Evolutionary conservation across 1,140 invertebrate species (phyloP), one percentile per base, ranked within the genome.

Genomic region (Drusus annulatus): DNA sequence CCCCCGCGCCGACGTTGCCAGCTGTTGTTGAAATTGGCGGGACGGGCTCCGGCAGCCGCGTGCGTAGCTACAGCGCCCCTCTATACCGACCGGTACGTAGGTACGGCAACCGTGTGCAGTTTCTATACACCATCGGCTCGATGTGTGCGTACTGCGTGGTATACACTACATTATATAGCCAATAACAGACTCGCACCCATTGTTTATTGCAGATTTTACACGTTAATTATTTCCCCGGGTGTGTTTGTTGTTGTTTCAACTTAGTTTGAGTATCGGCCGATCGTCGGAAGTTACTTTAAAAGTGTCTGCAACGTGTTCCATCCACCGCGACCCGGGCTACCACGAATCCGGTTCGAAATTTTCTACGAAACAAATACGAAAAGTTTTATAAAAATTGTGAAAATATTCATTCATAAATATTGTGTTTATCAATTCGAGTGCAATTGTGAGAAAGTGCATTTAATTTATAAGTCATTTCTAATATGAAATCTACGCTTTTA

Each of bases 11-110:
- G 62, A 28, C 62, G 62, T 65, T 65, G 62, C 62, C 62, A 31
- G 62, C 62, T 65, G 21, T 65, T 65, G 25, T 65, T 65, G 62
- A 65, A 65, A 65, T 65, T 65, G 62, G 62, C 62, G 62, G 62
- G 62, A 65, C 62, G 62, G 62, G 62, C 62, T 21, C 21, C 16
- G 62, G 62, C 62, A 10, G 62, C 62, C 62, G 62, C 62, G 62
- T 65, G 62, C 62, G 62, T 65, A 65, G 62, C 62, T 21, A 65
- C 21, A 65, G 62, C 62, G 62, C 62, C 62, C 62, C 28, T 31
- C 62, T 28, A 65, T 65, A 31, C 62, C 21, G 23, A 65, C n/a
- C n/a, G n/a, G n/a, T n/a, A n/a, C n/a, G n/a, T n/a, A n/a, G 62
- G 62, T 28, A 31, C 62, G 62, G 62, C 62, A 65, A 65, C 62